Base-by-base conservation (phyloP, 2,113 vertebrate genomes). In the Genyomyrus donnyi region DNA sequence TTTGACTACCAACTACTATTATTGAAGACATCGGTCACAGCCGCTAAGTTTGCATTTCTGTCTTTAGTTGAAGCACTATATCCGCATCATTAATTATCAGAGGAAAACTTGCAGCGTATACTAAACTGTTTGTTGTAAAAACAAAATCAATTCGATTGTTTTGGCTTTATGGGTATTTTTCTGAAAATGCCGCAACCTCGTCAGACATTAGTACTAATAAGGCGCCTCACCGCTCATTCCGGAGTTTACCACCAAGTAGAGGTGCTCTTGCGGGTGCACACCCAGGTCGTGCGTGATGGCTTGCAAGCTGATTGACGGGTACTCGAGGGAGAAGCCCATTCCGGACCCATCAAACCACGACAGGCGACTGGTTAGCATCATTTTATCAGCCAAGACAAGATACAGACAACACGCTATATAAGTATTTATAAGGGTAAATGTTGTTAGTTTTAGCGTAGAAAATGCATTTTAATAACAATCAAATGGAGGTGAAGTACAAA, bases 231-330 rank as follows among this genome's bases (percentile, higher is more conserved):
- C 97, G 90, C 91, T 94, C 0, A 98, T 95, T 85, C 94, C 98
- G 90, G 96, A 96, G 7, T 98, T 99, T 92, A 99, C 98, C 98
- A 99, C 98, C 92, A 99, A 96, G 0, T 99, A 99, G 35, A 99
- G 93, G 92, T 99, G 98, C 56, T 99, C 98, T 92, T 96, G 96
- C 0, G 98, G 98, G 92, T 96, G 98, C 0, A 97, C 91, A 0
- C 92, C 96, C 80, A 96, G 92, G 89, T 99, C 98, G 90, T 97
- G 96, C 93, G 98, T 99, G 88, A 99, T 95, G 0, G 98, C 98
- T 0, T 99, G 98, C 19, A 99, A 95, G 52, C 98, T 97, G 80
- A 99, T 98, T 90, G 95, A 93, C n/a, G 98, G 98, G 62, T 99
- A 99, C 89, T 99, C 98, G 94, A 99, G 91, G 24, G 95, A 97